Evolutionary conservation across 2,888 invertebrate genomes (phyloP).

Genomic region (Xylocampa areola): DNA sequence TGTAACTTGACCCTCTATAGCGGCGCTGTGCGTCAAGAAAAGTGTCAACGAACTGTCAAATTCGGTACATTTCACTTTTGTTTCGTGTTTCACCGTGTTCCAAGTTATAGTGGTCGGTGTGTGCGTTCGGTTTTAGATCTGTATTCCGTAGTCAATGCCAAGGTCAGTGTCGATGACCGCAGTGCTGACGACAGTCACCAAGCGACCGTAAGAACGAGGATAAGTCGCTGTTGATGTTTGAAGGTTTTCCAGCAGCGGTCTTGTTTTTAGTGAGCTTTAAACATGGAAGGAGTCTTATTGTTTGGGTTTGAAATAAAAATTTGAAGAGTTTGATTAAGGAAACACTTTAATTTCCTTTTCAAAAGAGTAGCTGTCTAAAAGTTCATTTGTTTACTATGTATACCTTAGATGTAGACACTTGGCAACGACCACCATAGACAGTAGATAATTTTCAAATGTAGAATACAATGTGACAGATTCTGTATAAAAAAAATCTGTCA

Average conservation of each 20-base stretch:
- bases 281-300: not conserved
- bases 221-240: constrained; percentile 24
- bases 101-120: constrained; percentile 57
- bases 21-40: constrained; percentile 19
- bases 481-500: no score
- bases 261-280: not conserved
- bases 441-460: no score
- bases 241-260: constrained; percentile 2
- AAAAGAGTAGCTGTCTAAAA: no score
- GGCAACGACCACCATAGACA: no score
- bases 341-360: no score
- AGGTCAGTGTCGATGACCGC: constrained; percentile 79
- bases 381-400: no score
- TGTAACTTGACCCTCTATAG: not conserved
- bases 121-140: constrained; percentile 49
- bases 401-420: no score
- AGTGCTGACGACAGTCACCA: constrained; percentile 72
- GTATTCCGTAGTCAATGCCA: constrained; percentile 74
- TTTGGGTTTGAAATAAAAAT: not conserved
- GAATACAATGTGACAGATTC: no score
- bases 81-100: constrained; percentile 18
- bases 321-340: no score
- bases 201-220: constrained; percentile 48
- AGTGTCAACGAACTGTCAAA: constrained; percentile 17
- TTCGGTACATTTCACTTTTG: constrained; percentile 1